Conservation (phyloP, 1,140 invertebrate genomes). For the Centruroides vittatus region DNA sequence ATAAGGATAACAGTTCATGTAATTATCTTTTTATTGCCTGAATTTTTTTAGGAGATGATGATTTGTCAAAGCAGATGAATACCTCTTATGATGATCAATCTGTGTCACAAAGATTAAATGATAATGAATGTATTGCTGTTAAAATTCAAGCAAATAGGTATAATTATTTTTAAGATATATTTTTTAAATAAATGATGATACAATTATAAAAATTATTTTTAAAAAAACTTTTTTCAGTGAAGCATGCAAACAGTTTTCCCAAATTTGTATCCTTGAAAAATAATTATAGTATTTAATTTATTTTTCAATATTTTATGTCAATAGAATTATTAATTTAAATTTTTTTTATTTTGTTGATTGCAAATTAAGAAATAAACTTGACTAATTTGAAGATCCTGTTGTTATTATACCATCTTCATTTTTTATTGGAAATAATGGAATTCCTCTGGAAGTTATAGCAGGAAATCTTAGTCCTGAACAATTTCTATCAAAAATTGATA, state of each 20-base stretch:
- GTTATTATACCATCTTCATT: constrained; percentile 68
- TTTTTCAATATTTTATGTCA: constrained; percentile 7
- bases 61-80: constrained; percentile 11
- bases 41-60: constrained; percentile 11
- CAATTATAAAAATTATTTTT: neutral
- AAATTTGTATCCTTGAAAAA: constrained; percentile 53
- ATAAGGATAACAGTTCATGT: too few relatives aligned
- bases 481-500: constrained; percentile 26
- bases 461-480: constrained; percentile 30
- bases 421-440: constrained; percentile 63
- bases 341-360: neutral
- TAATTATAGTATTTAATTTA: constrained; percentile 1
- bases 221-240: constrained; percentile 44
- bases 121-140: constrained; percentile 12
- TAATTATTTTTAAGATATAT: constrained; percentile 37
- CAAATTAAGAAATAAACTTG: neutral
- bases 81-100: constrained; percentile 45
- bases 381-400: constrained; percentile 48
- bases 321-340: neutral
- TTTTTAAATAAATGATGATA: constrained; percentile 32
- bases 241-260: constrained; percentile 59
- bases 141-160: constrained; percentile 16
- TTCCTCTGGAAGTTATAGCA: constrained; percentile 56
- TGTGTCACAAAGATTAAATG: constrained; percentile 37
- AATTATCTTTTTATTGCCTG: neutral